Evolutionary conservation across 2,113 vertebrate genomes (phyloP).

Genomic region (Tupaia tana): DNA sequence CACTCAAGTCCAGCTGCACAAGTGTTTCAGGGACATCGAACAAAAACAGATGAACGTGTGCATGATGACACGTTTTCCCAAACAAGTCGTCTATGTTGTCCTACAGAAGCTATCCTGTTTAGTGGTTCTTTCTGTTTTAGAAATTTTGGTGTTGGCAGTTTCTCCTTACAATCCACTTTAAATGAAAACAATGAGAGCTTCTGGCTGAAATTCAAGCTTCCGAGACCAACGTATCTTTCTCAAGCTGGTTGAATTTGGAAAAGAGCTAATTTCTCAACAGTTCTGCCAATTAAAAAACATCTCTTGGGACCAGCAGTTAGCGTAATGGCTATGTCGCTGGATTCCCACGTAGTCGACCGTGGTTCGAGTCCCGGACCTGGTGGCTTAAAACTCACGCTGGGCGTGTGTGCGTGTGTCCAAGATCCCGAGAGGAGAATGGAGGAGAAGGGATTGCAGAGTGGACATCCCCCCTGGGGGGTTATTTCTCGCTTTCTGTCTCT

Average conservation of each 20-base stretch:
- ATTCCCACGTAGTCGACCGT: too few species aligned
- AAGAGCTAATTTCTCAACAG: background rate
- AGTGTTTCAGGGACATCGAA: background rate
- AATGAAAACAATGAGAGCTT: background rate
- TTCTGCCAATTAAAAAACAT: background rate
- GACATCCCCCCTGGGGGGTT: too few species aligned
- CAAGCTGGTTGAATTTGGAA: conserved; percentile 8
- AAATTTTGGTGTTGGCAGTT: background rate
- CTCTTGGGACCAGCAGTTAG: too few species aligned
- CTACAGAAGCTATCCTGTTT: background rate
- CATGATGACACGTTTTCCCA: background rate
- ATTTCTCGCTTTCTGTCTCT: too few species aligned
- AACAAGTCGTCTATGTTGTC: too few species aligned
- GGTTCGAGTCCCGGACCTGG: too few species aligned
- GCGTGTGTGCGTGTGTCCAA: too few species aligned
- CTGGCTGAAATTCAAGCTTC: background rate
- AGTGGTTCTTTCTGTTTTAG: background rate
- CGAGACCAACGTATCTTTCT: background rate
- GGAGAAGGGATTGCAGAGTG: too few species aligned
- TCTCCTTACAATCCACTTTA: background rate
- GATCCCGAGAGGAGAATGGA: too few species aligned
- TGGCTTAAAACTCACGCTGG: too few species aligned
- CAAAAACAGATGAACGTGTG: background rate
- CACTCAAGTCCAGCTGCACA: background rate
- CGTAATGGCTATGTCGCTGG: too few species aligned